Percentiles rank a stretch among this genome's conserved stretches.
Conservation (phyloP, 1,140 invertebrate genomes). For the Glomeris maerens region DNA sequence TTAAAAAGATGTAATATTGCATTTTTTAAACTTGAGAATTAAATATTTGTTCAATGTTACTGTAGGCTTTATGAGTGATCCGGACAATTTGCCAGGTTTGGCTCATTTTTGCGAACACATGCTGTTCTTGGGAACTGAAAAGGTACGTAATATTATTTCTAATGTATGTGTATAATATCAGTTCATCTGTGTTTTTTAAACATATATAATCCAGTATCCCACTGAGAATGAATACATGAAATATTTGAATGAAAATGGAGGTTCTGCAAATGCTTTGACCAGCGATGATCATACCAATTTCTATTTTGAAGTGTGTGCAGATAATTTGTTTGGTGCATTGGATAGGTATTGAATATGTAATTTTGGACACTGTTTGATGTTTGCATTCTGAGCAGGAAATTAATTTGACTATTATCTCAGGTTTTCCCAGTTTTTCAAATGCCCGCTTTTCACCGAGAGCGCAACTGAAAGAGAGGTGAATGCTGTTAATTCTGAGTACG, state of each 20-base stretch:
- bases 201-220: slow-evolving; percentile 50
- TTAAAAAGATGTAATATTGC: no score
- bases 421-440: slow-evolving; percentile 90
- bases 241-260: slow-evolving; percentile 78
- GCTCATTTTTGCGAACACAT: slow-evolving; percentile 98
- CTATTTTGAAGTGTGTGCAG: slow-evolving; percentile 84
- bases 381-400: slow-evolving; percentile 5
- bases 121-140: slow-evolving; percentile 86
- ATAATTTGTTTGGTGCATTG: slow-evolving; percentile 57
- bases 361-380: no score
- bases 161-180: slow-evolving; percentile 11
- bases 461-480: slow-evolving; percentile 84
- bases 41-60: no score
- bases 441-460: slow-evolving; percentile 76
- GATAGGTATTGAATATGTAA: slow-evolving; percentile 47
- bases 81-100: slow-evolving; percentile 67
- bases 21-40: no score
- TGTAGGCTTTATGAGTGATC: slow-evolving; percentile 66
- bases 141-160: slow-evolving; percentile 26
- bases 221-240: slow-evolving; percentile 83
- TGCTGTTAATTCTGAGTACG: slow-evolving; percentile 90
- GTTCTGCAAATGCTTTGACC: slow-evolving; percentile 77
- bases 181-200: slow-evolving; percentile 1
- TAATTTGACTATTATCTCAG: slow-evolving; percentile 32
- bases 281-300: slow-evolving; percentile 78